These are phyloP conservation scores for Lordiphosa fenestrarum DNA, from an alignment of 2,888 invertebrate species.

Conservation along the genomic window DNA sequence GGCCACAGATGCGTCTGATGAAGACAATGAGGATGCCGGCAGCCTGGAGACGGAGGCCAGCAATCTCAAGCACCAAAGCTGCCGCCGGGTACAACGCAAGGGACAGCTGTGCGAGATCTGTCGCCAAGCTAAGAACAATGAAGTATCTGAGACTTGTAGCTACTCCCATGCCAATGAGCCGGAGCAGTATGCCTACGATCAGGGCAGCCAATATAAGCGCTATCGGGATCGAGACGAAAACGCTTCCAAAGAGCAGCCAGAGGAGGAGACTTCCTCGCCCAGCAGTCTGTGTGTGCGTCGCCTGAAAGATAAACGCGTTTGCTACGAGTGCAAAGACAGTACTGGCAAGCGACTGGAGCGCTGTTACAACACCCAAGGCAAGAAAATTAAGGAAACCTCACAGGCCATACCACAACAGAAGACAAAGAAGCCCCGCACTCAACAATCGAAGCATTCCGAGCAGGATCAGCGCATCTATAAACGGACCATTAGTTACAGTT, in stretches of 20 bases:
- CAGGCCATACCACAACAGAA: too few species aligned
- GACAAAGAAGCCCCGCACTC: neutral
- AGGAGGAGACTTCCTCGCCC: slow-evolving; percentile 2
- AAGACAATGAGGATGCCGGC: slow-evolving; percentile 25
- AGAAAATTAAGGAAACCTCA: slow-evolving; percentile 9
- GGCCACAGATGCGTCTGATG: slow-evolving; percentile 52
- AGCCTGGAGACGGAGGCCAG: slow-evolving; percentile 35
- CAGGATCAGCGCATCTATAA: slow-evolving; percentile 69
- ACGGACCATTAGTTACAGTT: slow-evolving; percentile 70
- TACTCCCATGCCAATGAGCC: slow-evolving; percentile 88
- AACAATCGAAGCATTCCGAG: slow-evolving; percentile 34
- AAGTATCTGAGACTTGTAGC: slow-evolving; percentile 89
- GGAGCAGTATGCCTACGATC: slow-evolving; percentile 85
- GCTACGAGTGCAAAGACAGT: slow-evolving; percentile 70
- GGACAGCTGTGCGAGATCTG: slow-evolving; percentile 86
- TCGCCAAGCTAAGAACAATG: slow-evolving; percentile 87
- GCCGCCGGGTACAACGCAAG: slow-evolving; percentile 84
- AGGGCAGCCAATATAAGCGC: slow-evolving; percentile 81
- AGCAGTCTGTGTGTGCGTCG: slow-evolving; percentile 62
- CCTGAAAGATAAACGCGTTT: slow-evolving; percentile 40
- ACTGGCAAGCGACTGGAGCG: slow-evolving; percentile 51
- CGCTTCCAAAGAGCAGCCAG: neutral
- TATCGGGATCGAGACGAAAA: slow-evolving; percentile 41
- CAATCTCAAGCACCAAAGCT: slow-evolving; percentile 72
- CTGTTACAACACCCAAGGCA: slow-evolving; percentile 53